These are phyloP conservation scores for Ploceus nigricollis DNA, from an alignment of 2,113 vertebrate genomes.

Conservation along the genomic window DNA sequence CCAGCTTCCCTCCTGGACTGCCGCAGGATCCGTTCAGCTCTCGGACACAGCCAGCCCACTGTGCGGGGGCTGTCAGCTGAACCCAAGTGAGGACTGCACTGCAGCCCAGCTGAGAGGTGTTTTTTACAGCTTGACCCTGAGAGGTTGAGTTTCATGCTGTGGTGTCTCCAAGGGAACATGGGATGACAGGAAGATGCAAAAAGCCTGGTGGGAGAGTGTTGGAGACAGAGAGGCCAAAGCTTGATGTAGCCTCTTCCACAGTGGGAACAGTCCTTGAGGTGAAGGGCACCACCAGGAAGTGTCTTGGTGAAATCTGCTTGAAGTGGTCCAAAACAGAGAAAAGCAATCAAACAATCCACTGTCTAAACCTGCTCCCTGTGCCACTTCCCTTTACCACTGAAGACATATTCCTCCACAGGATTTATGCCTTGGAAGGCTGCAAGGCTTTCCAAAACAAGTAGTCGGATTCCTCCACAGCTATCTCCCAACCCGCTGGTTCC, in stretches of 20 bases:
- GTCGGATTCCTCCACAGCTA: neutral
- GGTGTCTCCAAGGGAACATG: neutral
- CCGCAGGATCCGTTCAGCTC: accelerated
- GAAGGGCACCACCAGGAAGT: neutral
- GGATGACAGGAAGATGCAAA: neutral
- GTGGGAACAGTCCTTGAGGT: neutral
- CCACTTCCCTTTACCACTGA: neutral
- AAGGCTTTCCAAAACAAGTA: neutral
- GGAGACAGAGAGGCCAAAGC: neutral
- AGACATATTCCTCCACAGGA: neutral
- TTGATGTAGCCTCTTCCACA: neutral
- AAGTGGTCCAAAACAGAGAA: neutral
- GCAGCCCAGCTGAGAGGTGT: neutral
- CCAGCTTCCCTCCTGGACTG: neutral
- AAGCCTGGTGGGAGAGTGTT: neutral
- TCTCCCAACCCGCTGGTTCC: accelerated
- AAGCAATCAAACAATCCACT: neutral
- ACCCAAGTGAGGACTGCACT: neutral
- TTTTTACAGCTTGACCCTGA: neutral
- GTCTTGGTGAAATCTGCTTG: neutral
- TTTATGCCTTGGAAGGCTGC: neutral
- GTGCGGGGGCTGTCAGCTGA: neutral
- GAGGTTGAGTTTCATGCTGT: neutral
- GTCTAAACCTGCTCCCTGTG: neutral
- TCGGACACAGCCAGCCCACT: neutral